Evolutionary conservation across 2,888 invertebrate species (phyloP).

Genomic region (Drosophila mayaguana): DNA sequence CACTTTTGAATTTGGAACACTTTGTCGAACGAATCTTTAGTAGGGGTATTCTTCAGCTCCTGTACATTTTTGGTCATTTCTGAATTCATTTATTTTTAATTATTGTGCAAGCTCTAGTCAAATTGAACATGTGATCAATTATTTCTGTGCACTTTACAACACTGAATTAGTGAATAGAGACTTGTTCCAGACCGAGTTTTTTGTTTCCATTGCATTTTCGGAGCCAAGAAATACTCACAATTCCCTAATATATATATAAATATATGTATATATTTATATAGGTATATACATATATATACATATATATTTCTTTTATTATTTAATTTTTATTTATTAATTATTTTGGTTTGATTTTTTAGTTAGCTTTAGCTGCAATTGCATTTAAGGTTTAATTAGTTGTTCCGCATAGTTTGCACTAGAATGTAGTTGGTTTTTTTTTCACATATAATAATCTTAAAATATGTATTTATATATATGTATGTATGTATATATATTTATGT

Average conservation of each 20-base stretch:
- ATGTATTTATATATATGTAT: slow-evolving; percentile 19
- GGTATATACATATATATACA: slow-evolving; percentile 2
- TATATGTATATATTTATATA: slow-evolving; percentile 10
- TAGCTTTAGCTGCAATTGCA: slow-evolving; percentile 30
- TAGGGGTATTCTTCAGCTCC: slow-evolving; percentile 4
- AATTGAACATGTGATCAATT: not conserved
- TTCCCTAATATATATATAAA: slow-evolving; percentile 1
- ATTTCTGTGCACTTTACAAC: not conserved
- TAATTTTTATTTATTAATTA: too few species aligned
- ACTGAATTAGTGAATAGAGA: slow-evolving; percentile 3
- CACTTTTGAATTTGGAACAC: slow-evolving; percentile 3
- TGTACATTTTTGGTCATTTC: not conserved
- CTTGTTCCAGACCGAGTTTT: not conserved
- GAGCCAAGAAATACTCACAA: slow-evolving; percentile 21
- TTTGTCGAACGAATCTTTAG: slow-evolving; percentile 1
- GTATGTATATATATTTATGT: slow-evolving; percentile 25
- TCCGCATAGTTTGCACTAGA: slow-evolving; percentile 69
- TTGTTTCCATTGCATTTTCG: not conserved
- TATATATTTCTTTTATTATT: slow-evolving; percentile 7
- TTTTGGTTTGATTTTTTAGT: slow-evolving; percentile 8
- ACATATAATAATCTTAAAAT: slow-evolving; percentile 60
- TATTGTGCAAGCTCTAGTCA: not conserved
- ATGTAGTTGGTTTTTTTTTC: slow-evolving; percentile 41
- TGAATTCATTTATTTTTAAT: not conserved
- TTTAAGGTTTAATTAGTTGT: slow-evolving; percentile 57